These are phyloP conservation scores for Pygmarrhopalites habei DNA, from an alignment of 1,140 invertebrate genomes.

Conservation along the genomic window DNA sequence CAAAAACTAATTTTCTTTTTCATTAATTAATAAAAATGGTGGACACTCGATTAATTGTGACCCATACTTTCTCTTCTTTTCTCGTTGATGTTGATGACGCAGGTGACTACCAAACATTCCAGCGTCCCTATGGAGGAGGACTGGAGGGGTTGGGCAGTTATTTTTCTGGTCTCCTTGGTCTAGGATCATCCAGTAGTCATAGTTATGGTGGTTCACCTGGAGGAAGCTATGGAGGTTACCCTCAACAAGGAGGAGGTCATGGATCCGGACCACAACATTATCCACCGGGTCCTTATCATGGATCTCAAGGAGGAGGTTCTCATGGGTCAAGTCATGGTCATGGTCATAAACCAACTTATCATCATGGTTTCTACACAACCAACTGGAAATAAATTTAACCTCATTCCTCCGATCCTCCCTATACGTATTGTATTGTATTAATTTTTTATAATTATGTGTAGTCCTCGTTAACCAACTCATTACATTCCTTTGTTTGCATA, in stretches of 20 bases:
- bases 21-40: too few species aligned
- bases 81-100: too few species aligned
- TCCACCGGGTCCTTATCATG: neutral
- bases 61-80: too few species aligned
- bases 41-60: too few species aligned
- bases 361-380: slow-evolving; percentile 11
- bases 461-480: neutral
- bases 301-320: neutral
- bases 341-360: slow-evolving; percentile 7
- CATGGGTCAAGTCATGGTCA: slow-evolving; percentile 1
- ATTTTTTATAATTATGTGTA: neutral
- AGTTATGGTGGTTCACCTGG: slow-evolving; percentile 1
- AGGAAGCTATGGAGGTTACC: neutral
- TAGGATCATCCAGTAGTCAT: neutral
- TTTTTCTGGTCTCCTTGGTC: slow-evolving; percentile 5
- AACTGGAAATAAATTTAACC: neutral
- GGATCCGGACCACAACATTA: neutral
- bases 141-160: neutral
- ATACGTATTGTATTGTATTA: neutral
- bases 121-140: slow-evolving; percentile 5
- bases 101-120: slow-evolving; percentile 8
- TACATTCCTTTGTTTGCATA: neutral
- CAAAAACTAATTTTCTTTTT: too few species aligned
- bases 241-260: neutral
- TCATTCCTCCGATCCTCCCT: neutral